phyloP scores from a whole-genome alignment of 2,113 vertebrate species.

The Dolichallabes microphthalmus region DNA sequence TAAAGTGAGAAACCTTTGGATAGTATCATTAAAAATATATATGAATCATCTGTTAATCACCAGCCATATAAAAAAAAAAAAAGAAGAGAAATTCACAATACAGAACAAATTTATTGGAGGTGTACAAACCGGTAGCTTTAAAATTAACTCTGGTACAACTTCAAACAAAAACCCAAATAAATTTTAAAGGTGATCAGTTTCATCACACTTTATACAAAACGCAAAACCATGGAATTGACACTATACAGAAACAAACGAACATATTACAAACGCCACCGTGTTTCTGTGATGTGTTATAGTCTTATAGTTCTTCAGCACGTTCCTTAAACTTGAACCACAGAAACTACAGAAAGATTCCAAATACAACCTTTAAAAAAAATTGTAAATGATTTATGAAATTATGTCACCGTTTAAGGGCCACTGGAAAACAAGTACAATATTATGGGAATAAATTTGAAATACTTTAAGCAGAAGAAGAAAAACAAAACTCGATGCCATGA shows the following conservation, averaged over 20 bases:
- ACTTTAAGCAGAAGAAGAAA: not conserved
- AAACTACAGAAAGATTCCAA: not conserved
- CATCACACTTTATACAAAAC: conserved; percentile 38
- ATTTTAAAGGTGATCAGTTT: not conserved
- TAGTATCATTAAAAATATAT: too few species aligned
- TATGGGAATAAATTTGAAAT: not conserved
- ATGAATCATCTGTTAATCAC: not conserved
- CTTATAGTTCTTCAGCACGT: not conserved
- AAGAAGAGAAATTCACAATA: not conserved
- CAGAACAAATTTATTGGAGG: conserved; percentile 43
- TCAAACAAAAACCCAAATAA: not conserved
- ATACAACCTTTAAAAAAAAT: not conserved
- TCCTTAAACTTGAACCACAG: not conserved
- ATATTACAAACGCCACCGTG: conserved; percentile 6
- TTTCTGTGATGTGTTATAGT: not conserved
- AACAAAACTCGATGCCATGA: not conserved
- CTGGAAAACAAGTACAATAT: not conserved
- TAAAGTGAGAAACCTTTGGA: too few species aligned
- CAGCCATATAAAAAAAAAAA: not conserved
- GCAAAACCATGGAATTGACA: conserved; percentile 1
- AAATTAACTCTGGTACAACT: not conserved
- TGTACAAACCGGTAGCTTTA: conserved; percentile 20
- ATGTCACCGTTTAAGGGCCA: not conserved
- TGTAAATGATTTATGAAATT: not conserved
- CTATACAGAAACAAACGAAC: conserved; percentile 15